Conservation (phyloP, 2,888 invertebrate species). For the Trissolcus brochymenae region DNA sequence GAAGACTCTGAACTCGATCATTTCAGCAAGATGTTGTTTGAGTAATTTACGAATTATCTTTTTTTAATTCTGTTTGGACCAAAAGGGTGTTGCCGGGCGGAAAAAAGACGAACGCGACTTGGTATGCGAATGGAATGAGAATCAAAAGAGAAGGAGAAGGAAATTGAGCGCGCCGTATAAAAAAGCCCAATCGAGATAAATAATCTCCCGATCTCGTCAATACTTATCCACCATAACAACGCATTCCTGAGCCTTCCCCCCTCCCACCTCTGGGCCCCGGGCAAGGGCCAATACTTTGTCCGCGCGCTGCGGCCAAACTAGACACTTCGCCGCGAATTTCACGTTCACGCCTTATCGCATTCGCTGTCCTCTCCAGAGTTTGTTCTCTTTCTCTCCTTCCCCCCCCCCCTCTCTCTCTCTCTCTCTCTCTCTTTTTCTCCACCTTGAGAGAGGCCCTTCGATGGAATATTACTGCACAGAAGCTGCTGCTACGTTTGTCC, state of each 20-base stretch:
- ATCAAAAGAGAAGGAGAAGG: conserved; percentile 43
- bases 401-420: background rate
- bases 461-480: no score
- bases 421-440: background rate
- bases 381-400: no score
- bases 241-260: conserved; percentile 35
- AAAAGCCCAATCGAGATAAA: conserved; percentile 56
- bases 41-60: conserved; percentile 58
- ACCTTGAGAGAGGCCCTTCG: no score
- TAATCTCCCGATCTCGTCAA: conserved; percentile 59
- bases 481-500: no score
- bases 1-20: conserved; percentile 46
- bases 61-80: conserved; percentile 52
- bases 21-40: conserved; percentile 55
- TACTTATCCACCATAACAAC: conserved; percentile 57
- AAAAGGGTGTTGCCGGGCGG: conserved; percentile 55
- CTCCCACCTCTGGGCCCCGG: background rate
- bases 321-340: conserved; percentile 47
- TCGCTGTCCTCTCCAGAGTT: conserved; percentile 12
- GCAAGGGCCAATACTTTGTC: conserved; percentile 50
- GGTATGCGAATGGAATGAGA: conserved; percentile 50
- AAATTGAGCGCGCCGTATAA: conserved; percentile 54
- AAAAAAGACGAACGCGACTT: conserved; percentile 34
- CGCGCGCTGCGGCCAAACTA: conserved; percentile 35
- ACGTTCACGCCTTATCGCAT: conserved; percentile 45